phyloP scores from a whole-genome alignment of 2,113 vertebrate genomes.

The Alligator mississippiensis region DNA sequence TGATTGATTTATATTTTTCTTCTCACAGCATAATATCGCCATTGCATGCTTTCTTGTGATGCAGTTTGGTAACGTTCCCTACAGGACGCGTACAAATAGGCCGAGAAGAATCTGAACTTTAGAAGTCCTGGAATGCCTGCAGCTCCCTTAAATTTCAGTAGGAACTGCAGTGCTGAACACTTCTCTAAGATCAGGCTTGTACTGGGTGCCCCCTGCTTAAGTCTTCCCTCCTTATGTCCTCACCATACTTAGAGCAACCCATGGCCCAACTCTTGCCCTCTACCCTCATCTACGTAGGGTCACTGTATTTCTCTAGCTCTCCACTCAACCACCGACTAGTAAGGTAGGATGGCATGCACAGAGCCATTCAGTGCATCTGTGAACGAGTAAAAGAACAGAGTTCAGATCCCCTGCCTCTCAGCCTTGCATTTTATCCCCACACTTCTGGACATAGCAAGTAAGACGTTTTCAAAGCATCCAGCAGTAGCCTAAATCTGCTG shows the following conservation, averaged over 20 bases:
- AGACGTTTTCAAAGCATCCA: neutral
- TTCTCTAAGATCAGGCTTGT: neutral
- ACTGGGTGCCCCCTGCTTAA: too few species aligned
- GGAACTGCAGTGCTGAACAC: slow-evolving; percentile 50
- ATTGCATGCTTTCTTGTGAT: slow-evolving; percentile 63
- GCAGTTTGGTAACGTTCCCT: slow-evolving; percentile 63
- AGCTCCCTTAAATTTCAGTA: neutral
- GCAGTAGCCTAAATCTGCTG: neutral
- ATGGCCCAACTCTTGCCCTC: too few species aligned
- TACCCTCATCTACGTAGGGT: neutral
- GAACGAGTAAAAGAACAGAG: neutral
- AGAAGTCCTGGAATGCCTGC: neutral
- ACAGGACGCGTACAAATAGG: slow-evolving; percentile 55
- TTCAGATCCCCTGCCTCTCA: neutral
- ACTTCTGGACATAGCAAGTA: neutral
- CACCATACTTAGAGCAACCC: too few species aligned
- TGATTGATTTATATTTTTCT: slow-evolving; percentile 64
- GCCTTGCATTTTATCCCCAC: fast-evolving
- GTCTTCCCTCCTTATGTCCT: too few species aligned
- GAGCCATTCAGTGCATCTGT: fast-evolving
- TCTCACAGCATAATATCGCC: slow-evolving; percentile 48
- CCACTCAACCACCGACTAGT: neutral
- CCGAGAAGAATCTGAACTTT: slow-evolving; percentile 34
- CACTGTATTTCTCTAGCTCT: neutral
- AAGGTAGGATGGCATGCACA: neutral